Evolutionary conservation across 2,797 vertebrate species (phyloP).

Genomic region (Myotis myotis): DNA sequence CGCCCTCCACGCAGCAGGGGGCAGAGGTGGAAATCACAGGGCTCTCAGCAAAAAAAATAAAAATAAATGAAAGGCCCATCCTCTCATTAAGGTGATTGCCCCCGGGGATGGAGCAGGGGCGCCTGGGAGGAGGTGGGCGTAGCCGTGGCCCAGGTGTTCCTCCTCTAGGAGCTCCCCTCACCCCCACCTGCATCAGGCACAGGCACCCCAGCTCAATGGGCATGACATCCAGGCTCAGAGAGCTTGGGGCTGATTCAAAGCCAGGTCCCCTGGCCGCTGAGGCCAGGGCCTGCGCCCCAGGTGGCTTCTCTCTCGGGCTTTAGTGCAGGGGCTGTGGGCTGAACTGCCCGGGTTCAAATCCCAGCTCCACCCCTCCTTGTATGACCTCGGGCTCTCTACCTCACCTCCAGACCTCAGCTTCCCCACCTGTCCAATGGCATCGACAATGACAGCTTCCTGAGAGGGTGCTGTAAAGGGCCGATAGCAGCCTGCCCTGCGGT

Average conservation of each 20-base stretch:
- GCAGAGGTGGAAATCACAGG: background rate
- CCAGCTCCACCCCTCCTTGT: background rate
- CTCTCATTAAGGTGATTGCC: background rate
- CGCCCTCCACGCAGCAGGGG: background rate
- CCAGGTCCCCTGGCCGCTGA: too few species aligned
- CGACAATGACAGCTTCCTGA: background rate
- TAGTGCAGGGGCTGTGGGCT: background rate
- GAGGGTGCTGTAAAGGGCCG: background rate
- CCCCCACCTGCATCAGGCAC: background rate
- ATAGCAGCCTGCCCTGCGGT: accelerated
- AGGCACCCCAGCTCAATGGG: background rate
- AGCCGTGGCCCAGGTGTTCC: background rate
- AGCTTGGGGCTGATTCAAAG: background rate
- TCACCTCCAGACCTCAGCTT: background rate
- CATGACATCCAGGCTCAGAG: background rate
- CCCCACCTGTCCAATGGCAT: background rate
- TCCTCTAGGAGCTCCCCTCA: accelerated
- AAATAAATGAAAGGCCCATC: background rate
- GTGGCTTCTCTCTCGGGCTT: accelerated
- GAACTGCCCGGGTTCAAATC: too few species aligned
- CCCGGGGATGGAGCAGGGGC: background rate
- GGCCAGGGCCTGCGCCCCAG: background rate
- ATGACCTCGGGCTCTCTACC: background rate
- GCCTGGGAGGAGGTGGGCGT: too few species aligned
- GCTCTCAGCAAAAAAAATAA: too few species aligned